phyloP scores from a whole-genome alignment of 2,888 invertebrate genomes.

The Pammene fasciana region DNA sequence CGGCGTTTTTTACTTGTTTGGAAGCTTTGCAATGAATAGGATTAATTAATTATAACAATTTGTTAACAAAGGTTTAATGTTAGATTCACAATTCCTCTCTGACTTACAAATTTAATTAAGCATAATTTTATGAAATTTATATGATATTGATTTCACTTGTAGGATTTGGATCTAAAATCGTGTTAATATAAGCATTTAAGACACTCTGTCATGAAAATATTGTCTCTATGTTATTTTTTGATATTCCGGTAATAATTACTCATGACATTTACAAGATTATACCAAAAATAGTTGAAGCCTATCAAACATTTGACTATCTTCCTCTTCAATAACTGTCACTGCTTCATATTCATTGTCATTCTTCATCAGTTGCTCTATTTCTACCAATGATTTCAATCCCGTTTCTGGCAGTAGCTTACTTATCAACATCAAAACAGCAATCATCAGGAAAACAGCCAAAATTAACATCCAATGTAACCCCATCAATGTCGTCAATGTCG shows the following conservation, averaged over 20 bases:
- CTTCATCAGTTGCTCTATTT: conserved; percentile 47
- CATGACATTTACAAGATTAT: neutral
- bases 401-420: conserved; percentile 49
- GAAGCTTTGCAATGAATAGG: neutral
- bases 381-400: conserved; percentile 44
- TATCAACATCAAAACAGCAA: conserved; percentile 42
- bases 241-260: no score
- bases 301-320: conserved; percentile 44
- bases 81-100: neutral
- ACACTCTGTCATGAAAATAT: no score
- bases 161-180: no score
- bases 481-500: conserved; percentile 41
- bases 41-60: neutral
- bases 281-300: conserved; percentile 47
- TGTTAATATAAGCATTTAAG: no score
- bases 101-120: no score
- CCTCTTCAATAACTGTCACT: conserved; percentile 42
- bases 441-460: conserved; percentile 43
- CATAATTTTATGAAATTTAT: no score
- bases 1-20: neutral
- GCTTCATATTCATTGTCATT: conserved; percentile 36
- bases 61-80: conserved; percentile 8
- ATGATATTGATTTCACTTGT: no score
- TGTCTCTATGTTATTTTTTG: no score
- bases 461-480: conserved; percentile 45